Evolutionary conservation across 2,888 invertebrate genomes (phyloP).

Genomic region (Arenicola marina): DNA sequence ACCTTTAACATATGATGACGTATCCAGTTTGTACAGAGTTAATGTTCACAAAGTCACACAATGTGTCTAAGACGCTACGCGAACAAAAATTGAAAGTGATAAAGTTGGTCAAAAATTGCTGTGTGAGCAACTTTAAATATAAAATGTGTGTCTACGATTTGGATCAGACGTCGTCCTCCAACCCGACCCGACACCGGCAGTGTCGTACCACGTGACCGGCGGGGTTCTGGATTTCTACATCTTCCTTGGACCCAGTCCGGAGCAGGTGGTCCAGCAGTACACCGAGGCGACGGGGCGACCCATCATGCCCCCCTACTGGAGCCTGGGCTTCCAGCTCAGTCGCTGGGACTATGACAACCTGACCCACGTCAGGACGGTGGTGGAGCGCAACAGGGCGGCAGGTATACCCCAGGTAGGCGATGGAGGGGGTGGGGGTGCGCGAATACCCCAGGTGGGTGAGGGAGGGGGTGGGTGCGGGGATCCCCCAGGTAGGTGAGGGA

Average conservation of each 20-base stretch:
- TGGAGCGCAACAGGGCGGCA: conserved; percentile 52
- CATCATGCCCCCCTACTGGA: conserved; percentile 53
- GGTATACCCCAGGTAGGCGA: conserved; percentile 56
- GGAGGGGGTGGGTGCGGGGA: too few relatives aligned
- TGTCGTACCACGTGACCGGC: conserved; percentile 72
- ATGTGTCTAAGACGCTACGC: too few relatives aligned
- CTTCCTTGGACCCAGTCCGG: conserved; percentile 77
- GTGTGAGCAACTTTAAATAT: too few relatives aligned
- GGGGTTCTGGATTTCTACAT: conserved; percentile 81
- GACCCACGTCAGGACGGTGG: conserved; percentile 39
- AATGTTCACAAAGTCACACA: too few relatives aligned
- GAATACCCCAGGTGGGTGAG: too few relatives aligned
- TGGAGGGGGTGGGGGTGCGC: too few relatives aligned
- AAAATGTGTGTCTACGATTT: too few relatives aligned
- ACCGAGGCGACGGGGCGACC: conserved; percentile 48
- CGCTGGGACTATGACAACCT: conserved; percentile 36
- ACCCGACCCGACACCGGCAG: conserved; percentile 9
- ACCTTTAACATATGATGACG: too few relatives aligned
- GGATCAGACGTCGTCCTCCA: conserved; percentile 17
- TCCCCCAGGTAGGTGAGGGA: too few relatives aligned
- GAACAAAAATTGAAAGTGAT: too few relatives aligned
- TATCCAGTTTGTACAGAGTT: too few relatives aligned
- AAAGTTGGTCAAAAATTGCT: too few relatives aligned
- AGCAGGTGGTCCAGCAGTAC: conserved; percentile 63
- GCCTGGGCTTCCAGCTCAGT: conserved; percentile 50